These are phyloP conservation scores for Eretmochelys imbricata DNA, from an alignment of 2,113 vertebrate species.

Conservation along the genomic window DNA sequence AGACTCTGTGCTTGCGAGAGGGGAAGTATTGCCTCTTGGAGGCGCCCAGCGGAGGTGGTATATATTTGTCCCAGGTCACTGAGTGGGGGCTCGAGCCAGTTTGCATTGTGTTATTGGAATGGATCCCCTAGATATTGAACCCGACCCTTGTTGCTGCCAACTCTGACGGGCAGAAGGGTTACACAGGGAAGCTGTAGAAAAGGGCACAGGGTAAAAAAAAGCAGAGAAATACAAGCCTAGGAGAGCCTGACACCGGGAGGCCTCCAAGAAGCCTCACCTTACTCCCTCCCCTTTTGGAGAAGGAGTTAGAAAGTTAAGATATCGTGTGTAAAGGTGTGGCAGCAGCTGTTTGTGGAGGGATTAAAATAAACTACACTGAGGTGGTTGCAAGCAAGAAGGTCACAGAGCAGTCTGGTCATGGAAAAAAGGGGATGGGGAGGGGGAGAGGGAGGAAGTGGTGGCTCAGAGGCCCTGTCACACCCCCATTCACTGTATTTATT, in stretches of 20 bases:
- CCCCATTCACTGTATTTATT: not conserved
- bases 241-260: not conserved
- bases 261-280: not conserved
- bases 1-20: no score
- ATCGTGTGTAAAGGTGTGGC: not conserved
- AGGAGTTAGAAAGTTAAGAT: not conserved
- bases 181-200: not conserved
- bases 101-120: no score
- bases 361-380: not conserved
- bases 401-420: not conserved
- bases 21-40: no score
- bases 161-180: no score
- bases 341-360: not conserved
- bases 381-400: not conserved
- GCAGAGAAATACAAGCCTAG: not conserved
- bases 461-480: not conserved
- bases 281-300: not conserved
- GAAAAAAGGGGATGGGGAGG: not conserved
- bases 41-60: no score
- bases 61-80: no score
- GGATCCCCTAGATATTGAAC: no score
- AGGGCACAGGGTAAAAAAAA: no score
- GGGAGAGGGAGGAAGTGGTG: no score
- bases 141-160: no score
- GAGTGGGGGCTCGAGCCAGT: no score